These are phyloP conservation scores for Embidobia sp. DNA, from an alignment of 2,888 invertebrate genomes.

Conservation along the genomic window DNA sequence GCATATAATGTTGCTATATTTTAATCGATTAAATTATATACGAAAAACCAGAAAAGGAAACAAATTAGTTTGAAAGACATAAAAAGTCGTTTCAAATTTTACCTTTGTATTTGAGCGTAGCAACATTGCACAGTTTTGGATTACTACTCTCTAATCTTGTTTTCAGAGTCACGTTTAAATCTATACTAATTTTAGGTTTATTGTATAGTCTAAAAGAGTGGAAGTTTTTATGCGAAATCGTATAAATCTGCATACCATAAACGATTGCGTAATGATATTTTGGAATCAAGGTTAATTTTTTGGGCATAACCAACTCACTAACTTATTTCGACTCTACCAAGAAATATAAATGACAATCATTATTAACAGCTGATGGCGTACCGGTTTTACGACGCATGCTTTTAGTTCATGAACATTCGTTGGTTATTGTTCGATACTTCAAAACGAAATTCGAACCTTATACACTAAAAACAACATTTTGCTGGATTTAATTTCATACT, in stretches of 20 bases:
- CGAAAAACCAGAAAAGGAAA: neutral
- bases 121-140: no score
- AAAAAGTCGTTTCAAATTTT: conserved; percentile 19
- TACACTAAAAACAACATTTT: no score
- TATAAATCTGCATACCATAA: neutral
- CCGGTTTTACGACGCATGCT: no score
- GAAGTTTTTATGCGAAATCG: neutral
- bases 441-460: no score
- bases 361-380: no score
- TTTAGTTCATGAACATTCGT: no score
- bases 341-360: no score
- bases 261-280: neutral
- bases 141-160: conserved; percentile 21
- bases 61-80: neutral
- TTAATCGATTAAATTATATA: no score
- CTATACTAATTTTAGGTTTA: conserved; percentile 5
- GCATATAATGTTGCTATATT: no score
- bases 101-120: neutral
- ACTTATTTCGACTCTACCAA: no score
- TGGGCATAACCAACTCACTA: neutral
- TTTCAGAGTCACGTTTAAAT: conserved; percentile 6
- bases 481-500: no score
- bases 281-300: conserved; percentile 10
- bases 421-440: no score
- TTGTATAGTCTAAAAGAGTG: conserved; percentile 6